Conservation (phyloP, 2,888 invertebrate species). For the Eubasilissa splendida region DNA sequence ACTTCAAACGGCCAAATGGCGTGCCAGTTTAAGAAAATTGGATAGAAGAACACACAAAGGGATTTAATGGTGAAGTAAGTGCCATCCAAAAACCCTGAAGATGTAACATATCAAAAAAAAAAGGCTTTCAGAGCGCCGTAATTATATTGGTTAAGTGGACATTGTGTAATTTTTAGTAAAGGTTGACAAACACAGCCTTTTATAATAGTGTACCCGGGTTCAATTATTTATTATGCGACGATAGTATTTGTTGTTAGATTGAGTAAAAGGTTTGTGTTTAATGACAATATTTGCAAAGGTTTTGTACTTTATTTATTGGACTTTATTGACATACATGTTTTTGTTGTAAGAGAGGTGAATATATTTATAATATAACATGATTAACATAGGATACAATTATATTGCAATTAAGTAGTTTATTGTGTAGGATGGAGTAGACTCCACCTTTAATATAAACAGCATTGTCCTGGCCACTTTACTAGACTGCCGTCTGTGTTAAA, state of each 20-base stretch:
- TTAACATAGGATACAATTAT: no score
- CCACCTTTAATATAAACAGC: no score
- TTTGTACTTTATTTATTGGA: not conserved
- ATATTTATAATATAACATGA: not conserved
- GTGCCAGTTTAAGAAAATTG: conserved; percentile 28
- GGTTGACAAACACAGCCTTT: conserved; percentile 18
- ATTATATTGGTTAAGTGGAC: conserved; percentile 13
- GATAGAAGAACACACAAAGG: conserved; percentile 36
- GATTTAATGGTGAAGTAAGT: conserved; percentile 32
- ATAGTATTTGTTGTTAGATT: not conserved
- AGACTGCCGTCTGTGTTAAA: no score
- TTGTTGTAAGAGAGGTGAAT: no score
- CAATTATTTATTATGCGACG: not conserved
- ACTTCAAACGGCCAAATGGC: conserved; percentile 24
- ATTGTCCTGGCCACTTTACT: no score
- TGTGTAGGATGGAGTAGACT: no score
- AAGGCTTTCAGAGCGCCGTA: conserved; percentile 2
- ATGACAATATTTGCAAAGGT: conserved; percentile 2
- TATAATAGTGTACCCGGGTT: not conserved
- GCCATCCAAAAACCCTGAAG: conserved; percentile 18
- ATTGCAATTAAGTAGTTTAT: no score
- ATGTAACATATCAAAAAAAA: not conserved
- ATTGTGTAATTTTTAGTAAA: conserved; percentile 23
- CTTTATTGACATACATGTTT: no score
- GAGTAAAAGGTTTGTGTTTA: not conserved